Percentiles rank a stretch among this genome's conserved stretches.
phyloP scores from a whole-genome alignment of 2,888 invertebrate genomes.

The Epinotia demarniana region DNA sequence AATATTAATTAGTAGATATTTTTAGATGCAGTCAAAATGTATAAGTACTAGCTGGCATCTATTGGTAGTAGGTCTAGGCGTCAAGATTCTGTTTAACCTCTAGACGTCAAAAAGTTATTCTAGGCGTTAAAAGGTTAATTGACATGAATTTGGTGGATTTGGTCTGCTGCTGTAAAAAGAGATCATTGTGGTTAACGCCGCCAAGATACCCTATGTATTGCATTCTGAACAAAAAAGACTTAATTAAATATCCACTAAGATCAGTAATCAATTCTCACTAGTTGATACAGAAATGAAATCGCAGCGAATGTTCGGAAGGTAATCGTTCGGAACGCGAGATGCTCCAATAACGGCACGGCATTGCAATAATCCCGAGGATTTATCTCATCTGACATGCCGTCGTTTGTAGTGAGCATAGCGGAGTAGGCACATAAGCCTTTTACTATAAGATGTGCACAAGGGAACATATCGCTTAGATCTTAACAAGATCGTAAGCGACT shows the following conservation, averaged over 20 bases:
- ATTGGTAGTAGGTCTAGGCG: too few species aligned
- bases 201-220: too few species aligned
- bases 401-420: neutral
- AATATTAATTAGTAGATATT: neutral
- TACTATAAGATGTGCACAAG: neutral
- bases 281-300: constrained; percentile 40
- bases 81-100: too few species aligned
- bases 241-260: neutral
- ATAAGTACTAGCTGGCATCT: neutral
- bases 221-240: neutral
- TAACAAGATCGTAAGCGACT: constrained; percentile 4
- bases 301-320: constrained; percentile 29
- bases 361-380: constrained; percentile 46
- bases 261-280: constrained; percentile 8
- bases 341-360: constrained; percentile 57
- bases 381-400: neutral
- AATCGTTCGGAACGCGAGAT: constrained; percentile 55
- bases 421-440: neutral
- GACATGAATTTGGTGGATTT: too few species aligned
- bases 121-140: too few species aligned
- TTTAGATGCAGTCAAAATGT: too few species aligned
- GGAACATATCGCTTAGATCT: neutral
- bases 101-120: too few species aligned
- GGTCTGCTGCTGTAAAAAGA: too few species aligned
- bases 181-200: too few species aligned